Conservation (phyloP, 2,113 vertebrate species). For the Zosterops pallidus region DNA sequence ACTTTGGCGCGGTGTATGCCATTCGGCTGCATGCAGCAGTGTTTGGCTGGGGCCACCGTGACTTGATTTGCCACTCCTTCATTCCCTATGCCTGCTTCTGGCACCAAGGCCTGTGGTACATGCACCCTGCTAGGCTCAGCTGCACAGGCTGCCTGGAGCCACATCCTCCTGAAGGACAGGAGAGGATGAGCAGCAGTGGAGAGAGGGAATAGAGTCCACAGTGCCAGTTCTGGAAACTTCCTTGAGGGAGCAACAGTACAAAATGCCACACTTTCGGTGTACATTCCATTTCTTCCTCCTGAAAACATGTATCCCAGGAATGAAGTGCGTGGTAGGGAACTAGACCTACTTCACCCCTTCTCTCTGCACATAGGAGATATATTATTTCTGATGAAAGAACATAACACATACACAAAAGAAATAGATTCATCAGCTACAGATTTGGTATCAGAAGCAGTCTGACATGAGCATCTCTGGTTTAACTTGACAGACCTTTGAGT, state of each 20-base stretch:
- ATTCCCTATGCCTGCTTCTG: not conserved
- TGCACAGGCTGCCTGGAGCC: rapidly evolving
- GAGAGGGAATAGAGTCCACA: not conserved
- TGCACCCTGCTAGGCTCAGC: too few relatives aligned
- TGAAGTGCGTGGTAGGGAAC: rapidly evolving
- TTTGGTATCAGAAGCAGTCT: not conserved
- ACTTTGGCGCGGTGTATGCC: rapidly evolving
- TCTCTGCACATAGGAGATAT: not conserved
- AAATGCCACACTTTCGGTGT: not conserved
- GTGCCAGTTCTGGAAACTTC: not conserved
- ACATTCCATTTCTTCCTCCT: not conserved
- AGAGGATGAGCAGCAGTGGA: not conserved
- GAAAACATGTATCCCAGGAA: not conserved
- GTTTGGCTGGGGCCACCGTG: rapidly evolving
- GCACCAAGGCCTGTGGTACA: not conserved
- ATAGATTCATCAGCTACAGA: not conserved
- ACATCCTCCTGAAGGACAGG: not conserved
- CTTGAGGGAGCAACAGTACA: not conserved
- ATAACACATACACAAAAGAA: not conserved
- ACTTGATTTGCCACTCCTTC: rapidly evolving
- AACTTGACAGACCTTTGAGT: not conserved
- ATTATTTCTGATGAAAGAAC: not conserved
- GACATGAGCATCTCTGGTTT: not conserved
- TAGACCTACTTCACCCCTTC: not conserved
- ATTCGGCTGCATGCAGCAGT: rapidly evolving